Percentiles rank a stretch among this genome's conserved stretches.
These are phyloP conservation scores for Andricus grossulariae DNA, from an alignment of 1,140 invertebrate species.

Conservation along the genomic window DNA sequence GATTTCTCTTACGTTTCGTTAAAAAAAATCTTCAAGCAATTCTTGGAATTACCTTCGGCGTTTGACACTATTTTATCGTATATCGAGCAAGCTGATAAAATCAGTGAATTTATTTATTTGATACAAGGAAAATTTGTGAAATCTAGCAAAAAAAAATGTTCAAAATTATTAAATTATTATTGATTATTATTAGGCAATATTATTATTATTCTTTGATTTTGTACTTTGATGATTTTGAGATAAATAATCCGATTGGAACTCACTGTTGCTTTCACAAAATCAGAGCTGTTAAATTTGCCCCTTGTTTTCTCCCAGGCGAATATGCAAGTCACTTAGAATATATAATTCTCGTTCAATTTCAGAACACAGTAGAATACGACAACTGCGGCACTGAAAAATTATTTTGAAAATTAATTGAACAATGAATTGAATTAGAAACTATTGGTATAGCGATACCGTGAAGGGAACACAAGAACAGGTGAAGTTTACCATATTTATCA, in stretches of 20 bases:
- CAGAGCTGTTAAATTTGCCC: neutral
- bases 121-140: neutral
- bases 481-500: neutral
- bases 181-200: too few species aligned
- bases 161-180: too few species aligned
- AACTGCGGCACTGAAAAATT: neutral
- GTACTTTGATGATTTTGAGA: conserved; percentile 13
- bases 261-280: neutral
- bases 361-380: neutral
- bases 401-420: neutral
- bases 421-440: neutral
- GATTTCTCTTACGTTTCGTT: neutral
- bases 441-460: neutral
- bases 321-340: neutral
- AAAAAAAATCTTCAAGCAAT: neutral
- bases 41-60: neutral
- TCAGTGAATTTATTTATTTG: neutral
- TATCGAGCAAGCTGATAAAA: neutral
- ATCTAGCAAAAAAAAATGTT: neutral
- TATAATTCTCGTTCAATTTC: neutral
- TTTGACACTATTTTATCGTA: neutral
- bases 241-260: neutral
- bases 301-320: neutral
- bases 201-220: neutral
- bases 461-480: neutral